A percentile compares a stretch with the other conserved stretches of the same genome.
Evolutionary conservation across 2,797 vertebrate genomes (phyloP).

Genomic region (Telmatherina bonti): DNA sequence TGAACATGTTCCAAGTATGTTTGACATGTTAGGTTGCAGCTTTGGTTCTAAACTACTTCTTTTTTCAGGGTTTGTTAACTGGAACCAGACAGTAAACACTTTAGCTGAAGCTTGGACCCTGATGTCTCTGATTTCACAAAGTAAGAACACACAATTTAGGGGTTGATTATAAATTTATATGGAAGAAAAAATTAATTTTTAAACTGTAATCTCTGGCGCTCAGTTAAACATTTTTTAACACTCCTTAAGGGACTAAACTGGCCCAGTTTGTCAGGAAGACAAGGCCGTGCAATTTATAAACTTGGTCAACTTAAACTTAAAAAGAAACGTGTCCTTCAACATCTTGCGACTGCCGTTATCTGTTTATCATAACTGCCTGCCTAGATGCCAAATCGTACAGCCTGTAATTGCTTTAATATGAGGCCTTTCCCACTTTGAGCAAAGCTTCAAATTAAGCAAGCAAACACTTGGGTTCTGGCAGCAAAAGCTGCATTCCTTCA

Average conservation of each 20-base stretch:
- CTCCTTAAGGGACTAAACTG: not conserved
- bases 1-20: slow-evolving; percentile 16
- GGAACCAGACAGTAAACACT: not conserved
- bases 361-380: slow-evolving; percentile 57
- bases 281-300: slow-evolving; percentile 23
- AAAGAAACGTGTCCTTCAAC: slow-evolving; percentile 46
- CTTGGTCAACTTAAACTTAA: slow-evolving; percentile 40
- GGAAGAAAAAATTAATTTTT: not conserved
- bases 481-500: slow-evolving; percentile 48
- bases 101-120: not conserved
- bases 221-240: not conserved
- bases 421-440: slow-evolving; percentile 50
- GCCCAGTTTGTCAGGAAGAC: slow-evolving; percentile 1
- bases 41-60: not conserved
- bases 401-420: slow-evolving; percentile 70
- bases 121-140: not conserved
- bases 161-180: not conserved
- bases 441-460: slow-evolving; percentile 73
- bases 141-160: not conserved
- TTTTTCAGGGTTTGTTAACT: not conserved
- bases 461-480: slow-evolving; percentile 66
- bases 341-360: slow-evolving; percentile 32
- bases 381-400: slow-evolving; percentile 69
- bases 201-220: not conserved
- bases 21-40: not conserved